Base-by-base conservation (phyloP, 2,888 invertebrate genomes). In the Parnassius smintheus region DNA sequence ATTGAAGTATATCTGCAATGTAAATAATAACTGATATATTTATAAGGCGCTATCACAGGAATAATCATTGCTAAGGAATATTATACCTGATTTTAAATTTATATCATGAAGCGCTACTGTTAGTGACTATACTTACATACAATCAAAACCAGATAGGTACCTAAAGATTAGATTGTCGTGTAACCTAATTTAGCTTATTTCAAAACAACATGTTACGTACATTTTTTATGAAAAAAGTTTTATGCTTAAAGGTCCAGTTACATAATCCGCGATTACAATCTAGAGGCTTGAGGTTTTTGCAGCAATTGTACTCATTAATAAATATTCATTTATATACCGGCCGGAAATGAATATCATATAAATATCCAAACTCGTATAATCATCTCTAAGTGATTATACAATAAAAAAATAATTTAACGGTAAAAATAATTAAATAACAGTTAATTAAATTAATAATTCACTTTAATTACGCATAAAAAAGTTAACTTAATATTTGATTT, bases 11-110 rank as follows among this genome's bases (percentile, higher is more conserved):
- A 49, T 62, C 62, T 61, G 48, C 61, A 65, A 61, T 57, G 46
- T 52, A 62, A 64, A 65, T 58, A 57, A 54, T 63, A 59, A 48
- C n/a, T 13, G 49, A 49, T 13, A 49, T 49, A 35, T 49, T 48
- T 59, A 62, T 75, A 78, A 82, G 74, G 75, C 76, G 75, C 81
- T 86, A 86, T 87, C 85, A 88, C 85, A 87, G 86, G 80, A 85
- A 81, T 81, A 71, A 82, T 80, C 57, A 77, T 72, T 72, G 77
- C 75, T 69, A 81, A 78, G 75, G 70, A 75, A 75, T 70, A 76
- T 71, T 64, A 72, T 67, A 69, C 66, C 75, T 65, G 68, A 72
- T 70, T 62, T 72, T 68, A 65, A 67, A 65, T 69, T 61, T 55
- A 58, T 60, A 54, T 55, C 48, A 52, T 66, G 56, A 64, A 59